Evolutionary conservation across 2,797 vertebrate species (phyloP), one percentile per base, ranked within the genome.

Genomic region (Pangasius krempfi): DNA sequence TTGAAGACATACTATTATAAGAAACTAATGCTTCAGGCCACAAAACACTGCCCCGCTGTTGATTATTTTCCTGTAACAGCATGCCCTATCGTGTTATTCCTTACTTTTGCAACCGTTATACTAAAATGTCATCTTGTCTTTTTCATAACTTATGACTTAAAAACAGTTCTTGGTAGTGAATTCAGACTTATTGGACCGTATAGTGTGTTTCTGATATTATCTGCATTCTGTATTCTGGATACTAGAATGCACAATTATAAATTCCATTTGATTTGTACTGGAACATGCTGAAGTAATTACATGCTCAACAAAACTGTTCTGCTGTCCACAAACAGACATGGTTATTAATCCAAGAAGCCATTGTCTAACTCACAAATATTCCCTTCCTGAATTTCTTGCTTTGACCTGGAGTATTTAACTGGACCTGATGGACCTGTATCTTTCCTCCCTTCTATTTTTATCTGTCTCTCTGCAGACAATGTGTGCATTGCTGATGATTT

Each of bases 341-440:
- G 40, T 79, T 79, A 64, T 83, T 54, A 37, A 66, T 4, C 68
- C 33, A 44, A 83, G 22, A 56, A 76, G 27, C 30, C 40, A 50
- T 40, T 84, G 44, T 58, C 84, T 88, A 12, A n/a, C 58, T 86
- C 47, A 75, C 5, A 86, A 86, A 83, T 81, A 82, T 86, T 75
- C 44, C 37, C 58, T 73, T 64, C 25, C 22, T 76, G 56, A 84
- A 84, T 54, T 62, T 81, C 75, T 76, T 68, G n/a, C 66, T 84
- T 44, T 47, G 75, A 33, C 30, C 27, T 58, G 22, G 4, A 85
- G 60, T 50, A 84, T 87, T 90, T 89, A 92, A 92, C 85, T 88
- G 89, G 88, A 62, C 89, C 87, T 78, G 60, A 83, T 86, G 81
- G 88, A 88, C 84, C 30, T 87, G 56, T 79, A 89, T 87, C 89